phyloP scores from a whole-genome alignment of 2,888 invertebrate species.

The Luperina testacea region DNA sequence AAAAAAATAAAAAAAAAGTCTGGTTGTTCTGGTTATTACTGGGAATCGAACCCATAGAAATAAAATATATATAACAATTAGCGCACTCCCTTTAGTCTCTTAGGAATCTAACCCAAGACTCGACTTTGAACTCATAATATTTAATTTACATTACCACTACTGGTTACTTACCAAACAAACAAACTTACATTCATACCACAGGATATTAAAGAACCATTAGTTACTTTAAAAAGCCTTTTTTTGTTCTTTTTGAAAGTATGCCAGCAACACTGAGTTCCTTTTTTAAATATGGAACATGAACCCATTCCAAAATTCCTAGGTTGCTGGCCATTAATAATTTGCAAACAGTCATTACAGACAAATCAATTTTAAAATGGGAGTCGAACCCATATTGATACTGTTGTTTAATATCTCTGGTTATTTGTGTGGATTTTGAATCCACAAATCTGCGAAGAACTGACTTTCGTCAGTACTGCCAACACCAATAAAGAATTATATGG shows the following conservation, averaged over 20 bases:
- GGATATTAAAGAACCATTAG: neutral
- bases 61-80: neutral
- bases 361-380: conserved; percentile 22
- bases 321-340: neutral
- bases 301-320: conserved; percentile 22
- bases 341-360: neutral
- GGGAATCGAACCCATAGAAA: conserved; percentile 22
- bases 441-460: neutral
- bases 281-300: conserved; percentile 43
- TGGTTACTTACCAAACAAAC: neutral
- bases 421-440: conserved; percentile 15
- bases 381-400: conserved; percentile 42
- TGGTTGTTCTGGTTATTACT: neutral
- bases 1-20: neutral
- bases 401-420: neutral
- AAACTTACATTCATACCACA: neutral
- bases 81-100: no score
- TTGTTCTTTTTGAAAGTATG: neutral
- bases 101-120: conserved; percentile 6
- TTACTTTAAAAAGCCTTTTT: neutral
- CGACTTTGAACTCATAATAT: neutral
- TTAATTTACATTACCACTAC: neutral
- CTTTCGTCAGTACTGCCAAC: neutral
- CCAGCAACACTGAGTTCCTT: neutral
- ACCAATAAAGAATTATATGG: neutral